Conservation (phyloP, 2,113 vertebrate species). For the Microcebus lehilahytsara region DNA sequence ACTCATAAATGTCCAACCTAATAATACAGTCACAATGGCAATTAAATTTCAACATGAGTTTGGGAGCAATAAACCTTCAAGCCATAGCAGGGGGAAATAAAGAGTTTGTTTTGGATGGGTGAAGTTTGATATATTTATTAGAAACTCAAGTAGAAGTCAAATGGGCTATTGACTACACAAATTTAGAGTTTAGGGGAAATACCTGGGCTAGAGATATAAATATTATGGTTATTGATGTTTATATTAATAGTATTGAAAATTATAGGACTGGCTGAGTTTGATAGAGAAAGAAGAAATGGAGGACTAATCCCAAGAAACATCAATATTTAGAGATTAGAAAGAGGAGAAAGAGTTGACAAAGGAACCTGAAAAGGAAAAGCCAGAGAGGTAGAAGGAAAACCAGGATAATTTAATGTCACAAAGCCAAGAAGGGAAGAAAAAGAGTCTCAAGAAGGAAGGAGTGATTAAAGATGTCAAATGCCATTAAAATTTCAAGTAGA, state of each 20-base stretch:
- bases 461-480: background rate
- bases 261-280: background rate
- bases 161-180: background rate
- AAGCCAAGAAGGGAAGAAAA: background rate
- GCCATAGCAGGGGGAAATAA: background rate
- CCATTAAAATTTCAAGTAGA: background rate
- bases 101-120: background rate
- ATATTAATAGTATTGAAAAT: background rate
- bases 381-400: background rate
- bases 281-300: background rate
- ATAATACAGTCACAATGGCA: background rate
- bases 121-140: conserved; percentile 1
- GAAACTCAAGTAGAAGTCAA: background rate
- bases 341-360: background rate
- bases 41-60: background rate
- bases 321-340: background rate
- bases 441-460: background rate
- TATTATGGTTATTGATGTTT: background rate
- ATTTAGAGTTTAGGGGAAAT: background rate
- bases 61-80: background rate
- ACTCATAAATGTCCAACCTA: background rate
- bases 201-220: background rate
- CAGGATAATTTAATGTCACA: background rate
- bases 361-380: background rate
- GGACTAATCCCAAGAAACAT: background rate